Conservation (phyloP, 1,140 invertebrate genomes). For the Drosophila eugracilis region DNA sequence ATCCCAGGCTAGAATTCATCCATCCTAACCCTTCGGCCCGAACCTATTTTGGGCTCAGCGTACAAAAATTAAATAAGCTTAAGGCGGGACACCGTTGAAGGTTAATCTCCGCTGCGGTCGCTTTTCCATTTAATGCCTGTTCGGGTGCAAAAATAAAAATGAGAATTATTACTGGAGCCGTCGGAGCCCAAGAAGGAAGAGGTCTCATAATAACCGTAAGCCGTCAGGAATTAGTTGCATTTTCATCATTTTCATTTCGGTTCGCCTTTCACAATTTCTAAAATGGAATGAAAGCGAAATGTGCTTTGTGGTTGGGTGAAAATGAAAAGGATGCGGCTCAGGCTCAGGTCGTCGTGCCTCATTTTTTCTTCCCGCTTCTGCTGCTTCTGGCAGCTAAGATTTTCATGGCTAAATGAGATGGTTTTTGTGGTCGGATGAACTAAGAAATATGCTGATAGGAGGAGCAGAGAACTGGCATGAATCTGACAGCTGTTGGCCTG, state of each 20-base stretch:
- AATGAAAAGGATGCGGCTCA: slow-evolving; percentile 78
- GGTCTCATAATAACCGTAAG: slow-evolving; percentile 71
- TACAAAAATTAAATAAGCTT: slow-evolving; percentile 70
- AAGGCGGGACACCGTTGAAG: slow-evolving; percentile 65
- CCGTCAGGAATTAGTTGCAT: slow-evolving; percentile 82
- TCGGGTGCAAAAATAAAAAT: slow-evolving; percentile 53
- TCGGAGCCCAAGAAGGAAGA: slow-evolving; percentile 17
- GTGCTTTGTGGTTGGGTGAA: slow-evolving; percentile 75
- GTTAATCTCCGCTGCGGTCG: slow-evolving; percentile 65
- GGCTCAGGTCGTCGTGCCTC: slow-evolving; percentile 52
- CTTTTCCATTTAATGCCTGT: slow-evolving; percentile 53
- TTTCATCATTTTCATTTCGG: slow-evolving; percentile 76
- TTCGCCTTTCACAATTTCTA: slow-evolving; percentile 53
- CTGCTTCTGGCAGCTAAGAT: slow-evolving; percentile 61
- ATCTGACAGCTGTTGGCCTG: slow-evolving; percentile 65
- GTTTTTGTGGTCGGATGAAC: slow-evolving; percentile 72
- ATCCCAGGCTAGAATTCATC: slow-evolving; percentile 4
- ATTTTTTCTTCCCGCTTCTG: slow-evolving; percentile 17
- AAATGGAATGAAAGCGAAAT: slow-evolving; percentile 78
- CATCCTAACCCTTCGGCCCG: slow-evolving; percentile 27
- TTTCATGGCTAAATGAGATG: slow-evolving; percentile 81
- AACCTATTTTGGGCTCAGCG: slow-evolving; percentile 67
- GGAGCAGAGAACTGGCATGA: slow-evolving; percentile 38
- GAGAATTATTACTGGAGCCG: slow-evolving; percentile 44
- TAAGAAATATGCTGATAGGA: slow-evolving; percentile 58